A percentile compares a stretch with the other conserved stretches of the same genome.
These are phyloP conservation scores for Xylocampa areola DNA, from an alignment of 2,888 invertebrate species.

Conservation along the genomic window DNA sequence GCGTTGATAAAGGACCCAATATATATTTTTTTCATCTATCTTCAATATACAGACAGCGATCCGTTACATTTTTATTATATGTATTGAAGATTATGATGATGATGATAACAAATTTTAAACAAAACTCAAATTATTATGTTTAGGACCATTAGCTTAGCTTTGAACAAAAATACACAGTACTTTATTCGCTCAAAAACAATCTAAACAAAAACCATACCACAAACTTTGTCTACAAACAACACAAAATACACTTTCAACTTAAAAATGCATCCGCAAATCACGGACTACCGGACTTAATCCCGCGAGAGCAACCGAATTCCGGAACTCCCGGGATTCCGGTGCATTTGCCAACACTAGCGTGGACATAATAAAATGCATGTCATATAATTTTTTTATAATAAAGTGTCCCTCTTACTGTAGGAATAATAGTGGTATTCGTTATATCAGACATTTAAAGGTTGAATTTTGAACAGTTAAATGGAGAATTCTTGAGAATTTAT, in stretches of 20 bases:
- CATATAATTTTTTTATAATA: conserved; percentile 56
- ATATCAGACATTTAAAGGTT: conserved; percentile 41
- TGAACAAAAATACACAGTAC: too few species aligned
- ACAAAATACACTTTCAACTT: conserved; percentile 19
- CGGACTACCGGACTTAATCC: conserved; percentile 39
- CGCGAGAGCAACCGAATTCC: conserved; percentile 26
- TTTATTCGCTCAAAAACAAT: conserved; percentile 2
- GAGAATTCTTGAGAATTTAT: conserved; percentile 51
- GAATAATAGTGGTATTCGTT: conserved; percentile 49
- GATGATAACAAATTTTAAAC: too few species aligned
- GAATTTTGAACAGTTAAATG: conserved; percentile 54
- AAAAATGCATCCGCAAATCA: conserved; percentile 46
- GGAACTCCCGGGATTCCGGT: conserved; percentile 36
- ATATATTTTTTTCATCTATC: too few species aligned
- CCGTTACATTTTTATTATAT: too few species aligned
- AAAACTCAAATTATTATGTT: too few species aligned
- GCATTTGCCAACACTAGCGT: conserved; percentile 45
- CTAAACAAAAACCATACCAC: conserved; percentile 19
- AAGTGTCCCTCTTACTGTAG: conserved; percentile 38
- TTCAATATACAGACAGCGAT: too few species aligned
- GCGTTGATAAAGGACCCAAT: too few species aligned
- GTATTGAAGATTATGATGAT: too few species aligned
- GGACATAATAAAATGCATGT: conserved; percentile 52
- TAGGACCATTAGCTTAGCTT: too few species aligned
- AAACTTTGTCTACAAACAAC: conserved; percentile 6